These are phyloP conservation scores for Momotus momota DNA, from an alignment of 2,797 vertebrate species.

Conservation along the genomic window DNA sequence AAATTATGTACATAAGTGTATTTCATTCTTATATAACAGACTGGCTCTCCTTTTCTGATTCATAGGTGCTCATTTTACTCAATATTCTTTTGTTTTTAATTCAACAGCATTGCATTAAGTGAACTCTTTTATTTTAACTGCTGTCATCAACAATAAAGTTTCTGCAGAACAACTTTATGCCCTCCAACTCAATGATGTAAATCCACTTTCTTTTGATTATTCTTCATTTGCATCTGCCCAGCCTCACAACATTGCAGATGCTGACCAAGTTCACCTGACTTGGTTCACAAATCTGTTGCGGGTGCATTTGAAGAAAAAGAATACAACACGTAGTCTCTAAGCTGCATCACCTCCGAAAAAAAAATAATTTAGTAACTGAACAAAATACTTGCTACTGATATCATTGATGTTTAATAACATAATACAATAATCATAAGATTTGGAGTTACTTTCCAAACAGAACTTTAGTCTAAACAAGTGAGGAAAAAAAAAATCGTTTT, in stretches of 20 bases:
- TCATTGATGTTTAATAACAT: not conserved
- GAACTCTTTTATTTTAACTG: not conserved
- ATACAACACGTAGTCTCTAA: not conserved
- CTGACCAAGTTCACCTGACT: not conserved
- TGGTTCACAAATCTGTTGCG: not conserved
- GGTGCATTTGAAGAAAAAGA: not conserved
- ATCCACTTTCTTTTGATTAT: not conserved
- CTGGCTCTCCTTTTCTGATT: not conserved
- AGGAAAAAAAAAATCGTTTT: not conserved
- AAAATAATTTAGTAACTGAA: not conserved
- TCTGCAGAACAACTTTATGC: not conserved
- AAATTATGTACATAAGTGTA: not conserved
- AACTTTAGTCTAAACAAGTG: not conserved
- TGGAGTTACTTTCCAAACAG: not conserved
- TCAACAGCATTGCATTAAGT: not conserved
- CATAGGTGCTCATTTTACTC: not conserved
- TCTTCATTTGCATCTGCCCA: not conserved
- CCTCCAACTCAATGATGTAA: not conserved
- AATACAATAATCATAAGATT: not conserved
- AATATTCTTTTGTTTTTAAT: not conserved
- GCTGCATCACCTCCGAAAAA: not conserved
- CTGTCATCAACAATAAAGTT: not conserved
- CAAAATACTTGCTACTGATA: not conserved
- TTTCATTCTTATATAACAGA: not conserved
- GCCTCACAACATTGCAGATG: not conserved